These are phyloP conservation scores for Dendropsophus ebraccatus DNA, from an alignment of 2,113 vertebrate species.

Conservation along the genomic window DNA sequence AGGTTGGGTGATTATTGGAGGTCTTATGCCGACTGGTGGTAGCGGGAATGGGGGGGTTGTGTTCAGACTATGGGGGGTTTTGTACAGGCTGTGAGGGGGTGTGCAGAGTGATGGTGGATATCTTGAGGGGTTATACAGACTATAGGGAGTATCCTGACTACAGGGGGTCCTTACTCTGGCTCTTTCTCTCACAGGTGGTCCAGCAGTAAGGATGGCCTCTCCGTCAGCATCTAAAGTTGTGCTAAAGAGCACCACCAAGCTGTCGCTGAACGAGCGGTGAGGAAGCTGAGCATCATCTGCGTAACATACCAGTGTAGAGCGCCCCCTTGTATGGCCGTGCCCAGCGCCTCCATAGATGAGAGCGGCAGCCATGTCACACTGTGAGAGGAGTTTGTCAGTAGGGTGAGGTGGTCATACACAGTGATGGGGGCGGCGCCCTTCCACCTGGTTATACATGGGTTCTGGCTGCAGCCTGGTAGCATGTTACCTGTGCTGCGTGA, in stretches of 20 bases:
- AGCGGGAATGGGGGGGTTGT: too few species aligned
- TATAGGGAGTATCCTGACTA: too few species aligned
- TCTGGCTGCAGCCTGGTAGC: constrained; percentile 68
- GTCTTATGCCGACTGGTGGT: too few species aligned
- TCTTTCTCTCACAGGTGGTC: constrained; percentile 64
- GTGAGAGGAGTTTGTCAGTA: constrained; percentile 64
- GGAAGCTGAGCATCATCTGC: constrained; percentile 83
- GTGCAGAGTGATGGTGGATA: too few species aligned
- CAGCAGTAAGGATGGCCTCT: constrained; percentile 87
- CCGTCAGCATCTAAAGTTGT: constrained; percentile 95
- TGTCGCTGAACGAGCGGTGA: constrained; percentile 99
- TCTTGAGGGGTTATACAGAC: too few species aligned
- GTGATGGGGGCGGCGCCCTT: constrained; percentile 71
- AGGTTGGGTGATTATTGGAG: too few species aligned
- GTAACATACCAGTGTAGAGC: constrained; percentile 72
- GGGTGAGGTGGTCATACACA: constrained; percentile 65
- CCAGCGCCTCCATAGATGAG: constrained; percentile 59
- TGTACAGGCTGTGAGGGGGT: too few species aligned
- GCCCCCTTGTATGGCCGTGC: constrained; percentile 63
- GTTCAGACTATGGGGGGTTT: too few species aligned
- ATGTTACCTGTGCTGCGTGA: constrained; percentile 68
- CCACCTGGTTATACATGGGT: constrained; percentile 69
- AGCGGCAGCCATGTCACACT: constrained; percentile 64
- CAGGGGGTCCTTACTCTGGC: too few species aligned
- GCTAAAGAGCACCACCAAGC: constrained; percentile 99